These are phyloP conservation scores for Equus przewalskii DNA, from an alignment of 2,113 vertebrate species.

Conservation along the genomic window DNA sequence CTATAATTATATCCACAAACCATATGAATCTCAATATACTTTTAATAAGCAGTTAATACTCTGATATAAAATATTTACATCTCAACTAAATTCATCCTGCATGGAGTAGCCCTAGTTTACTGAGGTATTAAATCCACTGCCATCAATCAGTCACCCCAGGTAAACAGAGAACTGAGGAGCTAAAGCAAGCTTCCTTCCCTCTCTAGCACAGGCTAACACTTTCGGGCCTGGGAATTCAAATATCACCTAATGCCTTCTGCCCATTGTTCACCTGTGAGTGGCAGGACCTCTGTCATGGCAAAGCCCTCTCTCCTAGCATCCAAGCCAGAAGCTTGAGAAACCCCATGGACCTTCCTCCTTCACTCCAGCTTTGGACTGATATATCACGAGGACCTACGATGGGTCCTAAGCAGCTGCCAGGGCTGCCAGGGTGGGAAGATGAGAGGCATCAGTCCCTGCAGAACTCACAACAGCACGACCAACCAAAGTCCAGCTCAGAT, in stretches of 20 bases:
- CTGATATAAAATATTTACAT: constrained; percentile 80
- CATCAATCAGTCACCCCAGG: constrained; percentile 69
- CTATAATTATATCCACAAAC: constrained; percentile 64
- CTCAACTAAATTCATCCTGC: constrained; percentile 72
- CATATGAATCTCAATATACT: constrained; percentile 63
- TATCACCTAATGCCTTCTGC: neutral
- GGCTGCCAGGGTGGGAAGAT: neutral
- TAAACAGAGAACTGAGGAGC: constrained; percentile 40
- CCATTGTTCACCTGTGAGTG: neutral
- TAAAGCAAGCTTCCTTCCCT: neutral
- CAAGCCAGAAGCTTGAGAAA: neutral
- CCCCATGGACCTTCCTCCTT: neutral
- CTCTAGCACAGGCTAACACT: neutral
- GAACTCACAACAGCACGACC: neutral
- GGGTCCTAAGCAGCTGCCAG: neutral
- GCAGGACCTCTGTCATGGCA: neutral
- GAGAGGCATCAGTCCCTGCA: neutral
- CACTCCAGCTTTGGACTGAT: neutral
- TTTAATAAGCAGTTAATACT: constrained; percentile 82
- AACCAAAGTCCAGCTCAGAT: neutral
- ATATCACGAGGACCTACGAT: neutral
- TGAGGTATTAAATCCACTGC: constrained; percentile 43
- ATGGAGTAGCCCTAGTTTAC: constrained; percentile 57
- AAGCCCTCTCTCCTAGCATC: neutral
- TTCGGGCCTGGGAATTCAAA: neutral